A percentile compares a stretch with the other conserved stretches of the same genome.
phyloP scores from a whole-genome alignment of 2,888 invertebrate species.

The Strigamia maritima region DNA sequence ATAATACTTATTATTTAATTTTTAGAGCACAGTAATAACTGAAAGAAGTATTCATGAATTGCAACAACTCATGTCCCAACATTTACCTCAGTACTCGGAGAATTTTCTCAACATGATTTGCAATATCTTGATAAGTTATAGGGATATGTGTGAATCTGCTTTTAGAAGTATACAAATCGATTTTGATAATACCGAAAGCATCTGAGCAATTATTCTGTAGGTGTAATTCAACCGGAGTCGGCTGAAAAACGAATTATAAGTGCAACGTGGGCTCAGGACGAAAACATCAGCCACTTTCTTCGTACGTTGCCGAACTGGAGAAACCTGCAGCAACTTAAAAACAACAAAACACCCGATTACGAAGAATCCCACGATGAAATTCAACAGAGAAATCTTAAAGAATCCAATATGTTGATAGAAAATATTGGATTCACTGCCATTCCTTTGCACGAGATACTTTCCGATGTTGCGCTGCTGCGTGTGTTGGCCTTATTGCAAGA shows the following conservation, averaged over 20 bases:
- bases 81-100: conserved; percentile 68
- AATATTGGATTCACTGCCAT: conserved; percentile 86
- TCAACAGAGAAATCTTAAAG: conserved; percentile 73
- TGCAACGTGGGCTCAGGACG: conserved; percentile 87
- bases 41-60: conserved; percentile 67
- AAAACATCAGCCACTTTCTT: conserved; percentile 88
- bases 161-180: conserved; percentile 57
- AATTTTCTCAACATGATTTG: conserved; percentile 70
- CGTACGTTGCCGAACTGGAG: conserved; percentile 71
- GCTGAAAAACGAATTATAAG: conserved; percentile 76
- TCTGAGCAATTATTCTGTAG: conserved; percentile 47
- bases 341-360: conserved; percentile 43
- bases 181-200: background rate
- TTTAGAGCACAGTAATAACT: conserved; percentile 69
- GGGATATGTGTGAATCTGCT: conserved; percentile 69
- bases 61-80: conserved; percentile 63
- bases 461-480: conserved; percentile 75
- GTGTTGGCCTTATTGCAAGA: conserved; percentile 87
- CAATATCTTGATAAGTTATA: conserved; percentile 67
- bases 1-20: conserved; percentile 38
- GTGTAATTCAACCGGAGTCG: conserved; percentile 72
- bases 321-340: conserved; percentile 49
- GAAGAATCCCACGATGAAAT: conserved; percentile 77
- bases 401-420: conserved; percentile 88
- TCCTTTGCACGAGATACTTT: conserved; percentile 76